phyloP scores from a whole-genome alignment of 2,797 vertebrate genomes.

The Streptopelia turtur region DNA sequence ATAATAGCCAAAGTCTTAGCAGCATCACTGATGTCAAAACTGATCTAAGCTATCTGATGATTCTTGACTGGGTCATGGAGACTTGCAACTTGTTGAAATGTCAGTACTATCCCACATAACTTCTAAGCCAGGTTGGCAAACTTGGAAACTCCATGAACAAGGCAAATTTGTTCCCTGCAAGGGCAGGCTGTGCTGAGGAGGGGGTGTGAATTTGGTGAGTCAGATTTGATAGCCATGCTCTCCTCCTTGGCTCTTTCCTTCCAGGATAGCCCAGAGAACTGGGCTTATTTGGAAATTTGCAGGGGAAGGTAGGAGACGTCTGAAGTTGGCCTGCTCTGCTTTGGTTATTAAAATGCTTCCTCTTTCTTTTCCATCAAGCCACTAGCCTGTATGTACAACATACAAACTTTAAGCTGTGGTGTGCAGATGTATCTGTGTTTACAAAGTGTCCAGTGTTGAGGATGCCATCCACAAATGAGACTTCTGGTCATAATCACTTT shows the following conservation, averaged over 20 bases:
- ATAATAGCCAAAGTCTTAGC: not conserved
- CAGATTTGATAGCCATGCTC: not conserved
- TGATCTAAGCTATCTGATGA: not conserved
- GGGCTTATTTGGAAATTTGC: not conserved
- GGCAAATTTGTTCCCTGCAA: not conserved
- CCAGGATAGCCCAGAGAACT: not conserved
- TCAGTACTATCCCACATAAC: not conserved
- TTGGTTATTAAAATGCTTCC: not conserved
- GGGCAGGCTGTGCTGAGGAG: not conserved
- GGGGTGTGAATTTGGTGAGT: not conserved
- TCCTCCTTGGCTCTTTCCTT: not conserved
- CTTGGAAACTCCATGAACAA: not conserved
- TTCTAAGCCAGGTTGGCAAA: not conserved
- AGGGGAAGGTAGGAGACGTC: not conserved
- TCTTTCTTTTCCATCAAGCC: not conserved
- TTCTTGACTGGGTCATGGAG: not conserved
- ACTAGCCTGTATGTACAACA: not conserved
- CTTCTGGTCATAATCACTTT: not conserved
- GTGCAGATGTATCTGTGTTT: not conserved
- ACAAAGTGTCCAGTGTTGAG: not conserved
- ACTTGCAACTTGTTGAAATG: not conserved
- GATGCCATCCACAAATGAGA: not conserved
- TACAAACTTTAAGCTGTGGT: not conserved
- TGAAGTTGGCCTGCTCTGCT: not conserved
- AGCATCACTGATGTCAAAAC: not conserved